A percentile compares a stretch with the other conserved stretches of the same genome.
Conservation (phyloP, 2,888 invertebrate species). For the Hyalella azteca region DNA sequence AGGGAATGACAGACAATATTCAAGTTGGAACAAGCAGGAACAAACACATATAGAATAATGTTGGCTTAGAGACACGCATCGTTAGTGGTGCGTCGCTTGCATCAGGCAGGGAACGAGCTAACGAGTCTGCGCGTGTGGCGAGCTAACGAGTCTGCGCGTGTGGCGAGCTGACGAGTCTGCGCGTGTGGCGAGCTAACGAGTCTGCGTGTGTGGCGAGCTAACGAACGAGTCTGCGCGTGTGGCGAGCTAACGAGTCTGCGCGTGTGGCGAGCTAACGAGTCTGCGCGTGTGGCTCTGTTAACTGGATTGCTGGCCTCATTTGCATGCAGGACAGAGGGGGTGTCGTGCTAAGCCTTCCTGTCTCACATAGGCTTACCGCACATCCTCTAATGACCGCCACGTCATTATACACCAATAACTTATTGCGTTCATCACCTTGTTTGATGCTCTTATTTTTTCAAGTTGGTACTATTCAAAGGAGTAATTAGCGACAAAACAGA, state of each 20-base stretch:
- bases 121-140: neutral
- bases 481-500: no score
- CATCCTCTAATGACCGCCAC: neutral
- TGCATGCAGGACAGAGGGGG: neutral
- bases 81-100: conserved; percentile 10
- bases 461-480: no score
- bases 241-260: neutral
- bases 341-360: conserved; percentile 12
- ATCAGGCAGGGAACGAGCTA: neutral
- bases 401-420: neutral
- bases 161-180: no score
- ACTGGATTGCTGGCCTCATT: conserved; percentile 23
- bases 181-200: neutral
- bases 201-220: no score
- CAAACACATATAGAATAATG: no score
- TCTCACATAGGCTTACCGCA: conserved; percentile 6
- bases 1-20: no score
- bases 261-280: no score
- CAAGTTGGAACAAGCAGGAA: no score
- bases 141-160: conserved; percentile 12
- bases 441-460: no score
- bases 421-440: no score
- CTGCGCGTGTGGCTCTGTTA: conserved; percentile 11
- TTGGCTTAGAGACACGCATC: neutral
- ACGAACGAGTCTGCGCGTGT: no score